phyloP scores from a whole-genome alignment of 2,797 vertebrate genomes.

The Rhincodon typus region DNA sequence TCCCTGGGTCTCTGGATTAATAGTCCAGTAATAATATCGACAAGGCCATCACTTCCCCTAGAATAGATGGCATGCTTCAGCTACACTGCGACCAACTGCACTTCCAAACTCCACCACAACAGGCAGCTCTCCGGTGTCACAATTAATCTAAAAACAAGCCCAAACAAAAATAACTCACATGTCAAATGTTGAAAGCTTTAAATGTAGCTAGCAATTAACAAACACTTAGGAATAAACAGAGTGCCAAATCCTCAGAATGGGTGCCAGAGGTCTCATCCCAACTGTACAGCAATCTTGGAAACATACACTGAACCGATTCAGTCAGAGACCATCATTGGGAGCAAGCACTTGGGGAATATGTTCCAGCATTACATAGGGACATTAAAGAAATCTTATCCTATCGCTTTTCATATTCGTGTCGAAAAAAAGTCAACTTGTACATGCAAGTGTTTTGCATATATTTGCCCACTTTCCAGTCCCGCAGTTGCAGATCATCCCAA shows the following conservation, averaged over 20 bases:
- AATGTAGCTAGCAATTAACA: background rate
- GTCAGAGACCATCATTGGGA: background rate
- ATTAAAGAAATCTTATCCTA: too few species aligned
- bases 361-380: too few species aligned
- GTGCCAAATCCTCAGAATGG: background rate
- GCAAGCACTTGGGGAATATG: background rate
- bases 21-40: too few species aligned
- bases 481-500: background rate
- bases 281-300: background rate
- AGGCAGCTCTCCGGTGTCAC: background rate
- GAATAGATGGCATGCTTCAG: background rate
- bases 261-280: background rate
- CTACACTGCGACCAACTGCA: background rate
- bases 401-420: too few species aligned
- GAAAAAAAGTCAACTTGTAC: background rate
- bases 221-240: background rate
- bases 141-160: background rate
- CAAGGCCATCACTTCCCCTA: too few species aligned
- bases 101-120: background rate
- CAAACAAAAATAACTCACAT: constrained; percentile 7
- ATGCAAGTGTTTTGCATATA: background rate
- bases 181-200: background rate
- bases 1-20: too few species aligned
- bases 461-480: background rate
- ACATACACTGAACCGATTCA: background rate